These are phyloP conservation scores for Clarias platycephalus DNA, from an alignment of 2,797 vertebrate genomes.

Conservation along the genomic window DNA sequence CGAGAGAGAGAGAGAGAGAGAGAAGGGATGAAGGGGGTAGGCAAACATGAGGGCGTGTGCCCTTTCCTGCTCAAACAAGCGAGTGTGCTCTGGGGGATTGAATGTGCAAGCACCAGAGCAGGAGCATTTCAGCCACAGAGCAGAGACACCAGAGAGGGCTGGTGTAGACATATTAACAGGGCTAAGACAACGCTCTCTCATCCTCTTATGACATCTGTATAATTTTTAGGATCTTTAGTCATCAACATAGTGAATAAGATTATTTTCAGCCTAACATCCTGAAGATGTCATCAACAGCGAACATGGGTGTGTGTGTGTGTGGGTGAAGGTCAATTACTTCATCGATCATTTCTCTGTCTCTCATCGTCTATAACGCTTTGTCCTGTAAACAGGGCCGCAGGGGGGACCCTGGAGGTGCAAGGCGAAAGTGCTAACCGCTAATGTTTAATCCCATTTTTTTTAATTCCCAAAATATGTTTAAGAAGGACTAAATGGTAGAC, in stretches of 20 bases:
- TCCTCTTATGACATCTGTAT: neutral
- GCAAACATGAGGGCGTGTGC: constrained; percentile 49
- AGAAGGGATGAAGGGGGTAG: neutral
- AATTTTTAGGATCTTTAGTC: neutral
- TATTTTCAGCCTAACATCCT: neutral
- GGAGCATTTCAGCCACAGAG: constrained; percentile 6
- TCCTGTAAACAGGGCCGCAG: no score
- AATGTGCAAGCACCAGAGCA: constrained; percentile 35
- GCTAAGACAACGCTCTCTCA: neutral
- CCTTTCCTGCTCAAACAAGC: constrained; percentile 53
- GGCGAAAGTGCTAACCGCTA: no score
- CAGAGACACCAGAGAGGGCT: neutral
- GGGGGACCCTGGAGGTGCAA: no score
- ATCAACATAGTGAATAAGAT: neutral
- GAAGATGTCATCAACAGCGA: neutral
- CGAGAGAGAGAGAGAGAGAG: neutral
- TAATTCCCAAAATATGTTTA: neutral
- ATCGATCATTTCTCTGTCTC: no score
- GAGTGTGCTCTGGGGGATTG: constrained; percentile 35
- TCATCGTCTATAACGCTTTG: no score
- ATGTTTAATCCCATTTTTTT: neutral
- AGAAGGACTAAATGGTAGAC: neutral
- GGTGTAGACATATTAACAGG: neutral
- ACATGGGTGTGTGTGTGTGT: neutral
- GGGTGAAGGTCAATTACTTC: neutral